A percentile compares a stretch with the other conserved stretches of the same genome.
Conservation (phyloP, 2,797 vertebrate genomes). For the Sebastes hubbsi region DNA sequence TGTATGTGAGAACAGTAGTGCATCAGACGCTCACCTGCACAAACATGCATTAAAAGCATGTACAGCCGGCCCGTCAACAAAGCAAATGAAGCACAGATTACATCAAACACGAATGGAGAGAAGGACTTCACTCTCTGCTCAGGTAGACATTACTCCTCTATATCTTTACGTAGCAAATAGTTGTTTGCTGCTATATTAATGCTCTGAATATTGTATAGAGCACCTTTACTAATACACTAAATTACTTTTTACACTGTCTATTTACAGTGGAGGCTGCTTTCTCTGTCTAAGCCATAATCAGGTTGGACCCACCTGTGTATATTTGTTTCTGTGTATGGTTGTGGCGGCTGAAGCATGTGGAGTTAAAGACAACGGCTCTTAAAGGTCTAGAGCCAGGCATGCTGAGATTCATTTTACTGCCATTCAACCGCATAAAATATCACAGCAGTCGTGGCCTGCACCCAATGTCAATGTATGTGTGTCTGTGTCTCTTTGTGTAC, state of each 20-base stretch:
- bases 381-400: slow-evolving; percentile 53
- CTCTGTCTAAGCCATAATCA: neutral
- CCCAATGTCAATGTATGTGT: slow-evolving; percentile 16
- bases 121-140: too few relatives aligned
- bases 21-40: too few relatives aligned
- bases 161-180: too few relatives aligned
- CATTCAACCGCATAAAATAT: slow-evolving; percentile 55
- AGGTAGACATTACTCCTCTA: too few relatives aligned
- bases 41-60: too few relatives aligned
- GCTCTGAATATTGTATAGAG: too few relatives aligned
- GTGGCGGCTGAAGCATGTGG: slow-evolving; percentile 37
- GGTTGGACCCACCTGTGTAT: neutral
- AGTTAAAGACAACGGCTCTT: slow-evolving; percentile 46
- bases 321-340: slow-evolving; percentile 3
- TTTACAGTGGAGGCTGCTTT: neutral
- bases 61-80: too few relatives aligned
- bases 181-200: too few relatives aligned
- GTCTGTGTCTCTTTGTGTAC: neutral
- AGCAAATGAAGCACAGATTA: too few relatives aligned
- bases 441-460: slow-evolving; percentile 39
- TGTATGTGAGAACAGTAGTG: too few relatives aligned
- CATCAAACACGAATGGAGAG: too few relatives aligned
- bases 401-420: slow-evolving; percentile 61
- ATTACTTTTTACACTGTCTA: neutral
- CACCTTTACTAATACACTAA: neutral